A percentile compares a stretch with the other conserved stretches of the same genome.
Evolutionary conservation across 37 sponge, comb jelly and placozoan genomes (phyloP).

Genomic region (Halichondria panicea): DNA sequence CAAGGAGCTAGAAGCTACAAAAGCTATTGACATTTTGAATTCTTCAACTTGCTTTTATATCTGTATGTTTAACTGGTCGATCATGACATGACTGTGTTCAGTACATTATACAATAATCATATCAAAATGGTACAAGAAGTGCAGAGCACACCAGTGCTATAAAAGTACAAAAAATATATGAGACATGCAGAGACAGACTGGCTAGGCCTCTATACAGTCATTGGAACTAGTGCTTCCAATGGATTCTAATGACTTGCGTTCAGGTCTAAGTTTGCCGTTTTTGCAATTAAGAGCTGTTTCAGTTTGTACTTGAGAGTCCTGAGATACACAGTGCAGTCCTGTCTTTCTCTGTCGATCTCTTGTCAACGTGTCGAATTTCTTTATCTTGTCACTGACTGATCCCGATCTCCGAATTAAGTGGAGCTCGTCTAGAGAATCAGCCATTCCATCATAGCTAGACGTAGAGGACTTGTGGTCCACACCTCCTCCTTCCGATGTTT

Average conservation of each 20-base stretch:
- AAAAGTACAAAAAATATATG: no score
- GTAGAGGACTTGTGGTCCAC: constrained; percentile 2
- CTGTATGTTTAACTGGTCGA: no score
- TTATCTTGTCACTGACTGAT: constrained; percentile 5
- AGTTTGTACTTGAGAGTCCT: background rate
- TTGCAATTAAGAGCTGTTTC: no score
- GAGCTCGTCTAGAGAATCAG: background rate
- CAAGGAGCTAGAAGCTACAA: constrained; percentile 3
- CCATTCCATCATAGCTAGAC: constrained; percentile 7
- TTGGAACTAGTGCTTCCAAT: background rate
- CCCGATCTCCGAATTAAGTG: background rate
- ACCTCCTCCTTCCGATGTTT: no score
- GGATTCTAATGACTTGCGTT: background rate
- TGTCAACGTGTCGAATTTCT: constrained; percentile 5
- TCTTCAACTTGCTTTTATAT: background rate
- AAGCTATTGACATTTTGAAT: constrained; percentile 12
- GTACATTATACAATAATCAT: no score
- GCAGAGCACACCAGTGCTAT: no score
- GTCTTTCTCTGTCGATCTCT: constrained; percentile 27
- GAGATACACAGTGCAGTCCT: background rate
- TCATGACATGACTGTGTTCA: no score
- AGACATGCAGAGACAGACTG: background rate
- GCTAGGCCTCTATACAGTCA: background rate
- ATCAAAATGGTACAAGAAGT: no score
- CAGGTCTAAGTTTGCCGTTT: background rate